phyloP scores from a whole-genome alignment of 2,113 vertebrate species.

The Centropus bengalensis region DNA sequence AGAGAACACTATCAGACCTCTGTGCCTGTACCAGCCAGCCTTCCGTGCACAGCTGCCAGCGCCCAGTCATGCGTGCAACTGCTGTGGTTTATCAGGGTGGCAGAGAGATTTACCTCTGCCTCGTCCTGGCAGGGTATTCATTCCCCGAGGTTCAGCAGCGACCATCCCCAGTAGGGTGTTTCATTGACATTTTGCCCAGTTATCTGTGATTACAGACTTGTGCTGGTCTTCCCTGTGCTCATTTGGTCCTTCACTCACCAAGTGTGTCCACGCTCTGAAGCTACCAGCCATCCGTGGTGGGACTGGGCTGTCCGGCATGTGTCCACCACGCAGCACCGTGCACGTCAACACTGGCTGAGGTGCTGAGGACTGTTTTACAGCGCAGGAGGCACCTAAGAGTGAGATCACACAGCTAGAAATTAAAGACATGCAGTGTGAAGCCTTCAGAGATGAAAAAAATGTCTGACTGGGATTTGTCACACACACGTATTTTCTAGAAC shows the following conservation, averaged over 20 bases:
- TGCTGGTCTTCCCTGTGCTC: neutral
- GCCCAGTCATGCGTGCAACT: neutral
- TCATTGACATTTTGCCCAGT: constrained; percentile 21
- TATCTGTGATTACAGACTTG: neutral
- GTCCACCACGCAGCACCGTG: neutral
- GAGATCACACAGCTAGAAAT: neutral
- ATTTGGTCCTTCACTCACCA: neutral
- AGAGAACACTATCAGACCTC: neutral
- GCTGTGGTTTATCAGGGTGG: neutral
- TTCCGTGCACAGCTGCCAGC: neutral
- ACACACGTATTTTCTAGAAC: neutral
- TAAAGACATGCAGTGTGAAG: neutral
- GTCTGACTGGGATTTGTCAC: neutral
- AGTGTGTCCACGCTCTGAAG: neutral
- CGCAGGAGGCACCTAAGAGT: neutral
- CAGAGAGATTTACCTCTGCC: constrained; percentile 28
- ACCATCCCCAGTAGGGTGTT: neutral
- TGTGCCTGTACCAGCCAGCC: neutral
- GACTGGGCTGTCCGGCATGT: neutral
- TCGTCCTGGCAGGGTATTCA: neutral
- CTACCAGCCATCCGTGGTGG: neutral
- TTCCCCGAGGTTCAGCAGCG: neutral
- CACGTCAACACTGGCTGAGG: neutral
- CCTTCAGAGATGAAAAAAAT: neutral
- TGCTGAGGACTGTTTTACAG: neutral